phyloP scores from a whole-genome alignment of 2,888 invertebrate genomes.

The Eupithecia subumbrata region DNA sequence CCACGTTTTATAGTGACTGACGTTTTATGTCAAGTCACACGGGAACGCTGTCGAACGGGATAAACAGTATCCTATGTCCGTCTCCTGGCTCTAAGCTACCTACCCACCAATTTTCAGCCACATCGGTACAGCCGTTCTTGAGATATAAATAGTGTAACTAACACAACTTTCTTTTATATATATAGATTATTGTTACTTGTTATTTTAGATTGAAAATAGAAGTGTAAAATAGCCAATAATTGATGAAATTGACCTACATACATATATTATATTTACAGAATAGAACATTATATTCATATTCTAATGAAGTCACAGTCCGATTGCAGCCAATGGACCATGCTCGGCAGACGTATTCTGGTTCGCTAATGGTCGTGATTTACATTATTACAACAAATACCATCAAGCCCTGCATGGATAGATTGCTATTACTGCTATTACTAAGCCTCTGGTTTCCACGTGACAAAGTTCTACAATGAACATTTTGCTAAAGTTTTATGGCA shows the following conservation, averaged over 20 bases:
- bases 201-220: background rate
- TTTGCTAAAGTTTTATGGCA: background rate
- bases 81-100: too few species aligned
- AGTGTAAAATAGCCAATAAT: background rate
- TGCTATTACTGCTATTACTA: background rate
- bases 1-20: too few species aligned
- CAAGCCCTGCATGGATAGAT: background rate
- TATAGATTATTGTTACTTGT: background rate
- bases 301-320: constrained; percentile 47
- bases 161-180: too few species aligned
- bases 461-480: too few species aligned
- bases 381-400: constrained; percentile 4
- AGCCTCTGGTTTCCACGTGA: too few species aligned
- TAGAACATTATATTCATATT: constrained; percentile 11
- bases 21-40: too few species aligned
- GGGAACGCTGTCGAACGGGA: too few species aligned
- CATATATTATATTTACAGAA: background rate
- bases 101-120: too few species aligned
- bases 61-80: too few species aligned
- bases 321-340: constrained; percentile 44
- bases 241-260: background rate
- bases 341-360: constrained; percentile 10
- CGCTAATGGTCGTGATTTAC: constrained; percentile 32
- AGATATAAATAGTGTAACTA: too few species aligned
- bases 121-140: too few species aligned